These are phyloP conservation scores for Propsilocerus akamusi DNA, from an alignment of 1,140 invertebrate genomes.

Conservation along the genomic window DNA sequence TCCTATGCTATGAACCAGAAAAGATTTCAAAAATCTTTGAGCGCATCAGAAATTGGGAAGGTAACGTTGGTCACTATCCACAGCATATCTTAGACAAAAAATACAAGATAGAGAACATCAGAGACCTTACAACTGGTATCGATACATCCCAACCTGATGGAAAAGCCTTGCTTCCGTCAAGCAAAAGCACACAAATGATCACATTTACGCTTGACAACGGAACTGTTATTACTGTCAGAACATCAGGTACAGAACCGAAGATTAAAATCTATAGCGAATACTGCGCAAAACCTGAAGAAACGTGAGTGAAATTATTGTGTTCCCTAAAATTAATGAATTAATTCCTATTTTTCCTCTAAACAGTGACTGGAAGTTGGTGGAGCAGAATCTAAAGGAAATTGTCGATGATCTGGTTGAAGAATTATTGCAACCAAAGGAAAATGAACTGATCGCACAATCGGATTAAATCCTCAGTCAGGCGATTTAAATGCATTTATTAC, in stretches of 20 bases:
- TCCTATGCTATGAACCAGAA: constrained; percentile 57
- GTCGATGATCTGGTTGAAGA: constrained; percentile 58
- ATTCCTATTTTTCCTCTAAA: constrained; percentile 12
- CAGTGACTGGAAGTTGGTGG: constrained; percentile 48
- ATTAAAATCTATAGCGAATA: constrained; percentile 95
- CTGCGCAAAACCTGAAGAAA: constrained; percentile 41
- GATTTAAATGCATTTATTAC: too few relatives aligned
- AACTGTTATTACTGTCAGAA: constrained; percentile 70
- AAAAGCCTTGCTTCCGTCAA: constrained; percentile 57
- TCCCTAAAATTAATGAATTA: constrained; percentile 5
- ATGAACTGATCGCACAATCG: constrained; percentile 34
- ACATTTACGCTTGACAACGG: constrained; percentile 85
- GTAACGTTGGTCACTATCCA: constrained; percentile 57
- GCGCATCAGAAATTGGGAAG: constrained; percentile 56
- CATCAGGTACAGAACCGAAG: constrained; percentile 98
- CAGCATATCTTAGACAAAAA: constrained; percentile 41
- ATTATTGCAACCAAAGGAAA: constrained; percentile 58
- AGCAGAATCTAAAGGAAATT: constrained; percentile 48
- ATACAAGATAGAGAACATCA: constrained; percentile 50
- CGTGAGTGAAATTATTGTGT: constrained; percentile 26
- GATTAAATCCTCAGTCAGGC: neutral
- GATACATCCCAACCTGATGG: constrained; percentile 56
- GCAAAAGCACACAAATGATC: constrained; percentile 78
- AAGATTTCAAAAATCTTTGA: constrained; percentile 64
- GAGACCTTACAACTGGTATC: constrained; percentile 81